Evolutionary conservation across 2,888 invertebrate species (phyloP), one percentile per base, ranked within the genome.

Genomic region (Caenorhabditis japonica): DNA sequence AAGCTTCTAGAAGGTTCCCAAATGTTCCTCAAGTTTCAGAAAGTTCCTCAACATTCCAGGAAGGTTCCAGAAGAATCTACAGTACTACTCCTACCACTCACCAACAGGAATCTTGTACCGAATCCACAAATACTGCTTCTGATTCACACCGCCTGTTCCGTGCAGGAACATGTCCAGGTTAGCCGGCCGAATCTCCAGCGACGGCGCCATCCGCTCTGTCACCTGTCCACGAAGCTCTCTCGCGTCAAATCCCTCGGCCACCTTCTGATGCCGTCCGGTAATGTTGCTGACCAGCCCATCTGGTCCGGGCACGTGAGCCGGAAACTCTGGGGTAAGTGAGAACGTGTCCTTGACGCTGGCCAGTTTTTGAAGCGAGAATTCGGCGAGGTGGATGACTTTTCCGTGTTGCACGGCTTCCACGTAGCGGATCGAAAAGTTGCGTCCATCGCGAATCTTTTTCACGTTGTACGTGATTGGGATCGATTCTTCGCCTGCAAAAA

Each of bases 371-470:
- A 84, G 76, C 0, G 83, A 82, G 41, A 82, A 84, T 52, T 84
- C 84, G 15, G 80, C 78, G 21, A 82, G 39, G 58, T 82, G 83
- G 17, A 82, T 81, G 13, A 75, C 75, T 61, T 80, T 83, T 30
- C 76, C 79, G 46, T 78, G 75, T 38, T 84, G 84, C 10, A 80
- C 72, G 0, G 81, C 79, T 76, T 83, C 81, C 12, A 83, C 84
- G 23, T 79, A 81, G n/a, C 84, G 77, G 23, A 83, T 79, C 3
- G 81, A 75, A 46, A 84, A 84, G 53, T 83, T 83, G 0, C 84
- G 59, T 5, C 84, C 84, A 44, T 83, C 79, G 8, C 84, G 75
- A 33, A 83, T 80, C 12, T 76, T 75, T 41, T 80, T 80, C 21
- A 84, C 83, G 27, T 76, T 75, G 47, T 79, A 82, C 15, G 72